Evolutionary conservation across 2,888 invertebrate species (phyloP), one percentile per base, ranked within the genome.

Genomic region (Eilema sororculum): DNA sequence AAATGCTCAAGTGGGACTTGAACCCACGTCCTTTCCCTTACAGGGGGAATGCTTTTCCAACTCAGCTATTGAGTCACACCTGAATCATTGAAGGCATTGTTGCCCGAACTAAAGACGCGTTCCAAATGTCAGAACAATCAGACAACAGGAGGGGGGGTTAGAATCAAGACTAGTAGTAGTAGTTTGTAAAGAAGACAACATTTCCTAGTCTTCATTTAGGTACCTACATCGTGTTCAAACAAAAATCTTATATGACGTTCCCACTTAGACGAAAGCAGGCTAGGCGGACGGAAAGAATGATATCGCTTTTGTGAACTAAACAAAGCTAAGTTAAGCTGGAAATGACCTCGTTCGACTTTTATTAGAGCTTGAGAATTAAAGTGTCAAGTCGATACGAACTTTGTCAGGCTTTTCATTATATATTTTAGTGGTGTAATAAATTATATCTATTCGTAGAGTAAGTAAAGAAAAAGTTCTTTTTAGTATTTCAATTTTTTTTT

Each of bases 301-400:
- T 59, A 66, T 63, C 64, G 41, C 73, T 71, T 75, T 70, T 62
- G 58, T 69, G 71, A 65, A 69, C 64, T 63, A 70, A 73, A 68
- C 62, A 46, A 60, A 71, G 22, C 67, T 72, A 60, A 72, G 72
- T 68, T 74, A 74, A 76, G 67, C 72, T 73, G 69, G 37, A 72
- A 79, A 79, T 68, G 68, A 68, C 71, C 68, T 74, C 62, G 20
- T 69, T 70, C 20, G 13, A 56, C 56, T 73, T 78, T 73, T 65
- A 70, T 78, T 76, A 60, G 41, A 73, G 63, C 59, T 75, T 70
- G 33, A 46, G 30, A 46, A 68, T 73, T 58, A 58, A 67, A 69
- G 30, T 52, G 56, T 10, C 30, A 28, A 68, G 22, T 70, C 24
- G 24, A 68, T 67, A 58, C 59, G 30, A 70, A 56, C 37, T 69